Percentiles rank a stretch among this genome's conserved stretches.
phyloP scores from a whole-genome alignment of 2,797 vertebrate species.

The Sebastes trivittatus region DNA sequence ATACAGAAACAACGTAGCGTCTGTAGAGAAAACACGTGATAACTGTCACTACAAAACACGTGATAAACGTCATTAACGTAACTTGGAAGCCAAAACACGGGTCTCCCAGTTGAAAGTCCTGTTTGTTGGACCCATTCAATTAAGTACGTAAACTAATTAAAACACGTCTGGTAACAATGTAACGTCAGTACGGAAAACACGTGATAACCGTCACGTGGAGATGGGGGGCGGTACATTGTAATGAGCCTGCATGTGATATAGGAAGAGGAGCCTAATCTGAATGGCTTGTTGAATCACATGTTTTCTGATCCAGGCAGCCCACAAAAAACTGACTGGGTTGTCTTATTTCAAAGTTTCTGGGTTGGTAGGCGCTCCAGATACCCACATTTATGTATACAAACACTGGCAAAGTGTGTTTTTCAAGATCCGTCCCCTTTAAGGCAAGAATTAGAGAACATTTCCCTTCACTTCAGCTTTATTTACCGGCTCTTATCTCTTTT shows the following conservation, averaged over 20 bases:
- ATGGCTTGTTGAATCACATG: not conserved
- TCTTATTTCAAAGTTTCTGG: not conserved
- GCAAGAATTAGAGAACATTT: conserved; percentile 3
- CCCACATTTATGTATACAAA: not conserved
- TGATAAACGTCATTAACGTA: too few relatives aligned
- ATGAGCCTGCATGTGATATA: not conserved
- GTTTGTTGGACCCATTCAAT: too few relatives aligned
- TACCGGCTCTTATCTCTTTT: conserved; percentile 15
- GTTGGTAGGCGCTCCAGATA: not conserved
- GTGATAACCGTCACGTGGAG: too few relatives aligned
- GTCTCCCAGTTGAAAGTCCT: too few relatives aligned
- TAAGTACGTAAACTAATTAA: too few relatives aligned
- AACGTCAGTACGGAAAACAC: too few relatives aligned
- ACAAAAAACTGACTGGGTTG: not conserved
- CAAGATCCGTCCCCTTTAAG: not conserved
- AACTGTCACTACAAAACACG: too few relatives aligned
- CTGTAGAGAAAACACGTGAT: too few relatives aligned
- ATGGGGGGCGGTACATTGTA: not conserved
- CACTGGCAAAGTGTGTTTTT: too few relatives aligned
- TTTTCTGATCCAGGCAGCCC: not conserved
- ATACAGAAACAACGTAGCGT: too few relatives aligned
- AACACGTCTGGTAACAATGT: too few relatives aligned
- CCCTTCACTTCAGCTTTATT: conserved; percentile 26
- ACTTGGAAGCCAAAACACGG: too few relatives aligned
- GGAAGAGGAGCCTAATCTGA: not conserved